Evolutionary conservation across 2,888 invertebrate species (phyloP).

Genomic region (Drosophila monieri): DNA sequence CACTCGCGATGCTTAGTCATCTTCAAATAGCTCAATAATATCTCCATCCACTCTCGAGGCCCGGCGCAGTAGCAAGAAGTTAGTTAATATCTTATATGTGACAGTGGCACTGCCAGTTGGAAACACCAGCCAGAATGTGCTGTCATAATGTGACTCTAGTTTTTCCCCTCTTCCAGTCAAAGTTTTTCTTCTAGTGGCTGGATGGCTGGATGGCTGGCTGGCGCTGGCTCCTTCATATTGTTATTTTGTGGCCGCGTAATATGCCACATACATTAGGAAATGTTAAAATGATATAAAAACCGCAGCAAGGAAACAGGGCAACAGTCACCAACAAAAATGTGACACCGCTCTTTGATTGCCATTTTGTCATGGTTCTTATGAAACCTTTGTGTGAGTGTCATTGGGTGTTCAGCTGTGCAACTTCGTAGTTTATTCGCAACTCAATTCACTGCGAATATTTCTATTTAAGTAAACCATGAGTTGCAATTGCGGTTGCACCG

Average conservation of each 20-base stretch:
- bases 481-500: slow-evolving; percentile 64
- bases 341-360: slow-evolving; percentile 69
- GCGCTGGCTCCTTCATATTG: slow-evolving; percentile 23
- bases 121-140: slow-evolving; percentile 23
- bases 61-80: slow-evolving; percentile 41
- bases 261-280: slow-evolving; percentile 76
- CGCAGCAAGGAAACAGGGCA: slow-evolving; percentile 44
- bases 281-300: slow-evolving; percentile 74
- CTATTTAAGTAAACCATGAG: slow-evolving; percentile 71
- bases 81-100: slow-evolving; percentile 39
- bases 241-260: slow-evolving; percentile 54
- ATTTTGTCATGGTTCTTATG: slow-evolving; percentile 37
- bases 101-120: slow-evolving; percentile 30
- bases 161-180: slow-evolving; percentile 12
- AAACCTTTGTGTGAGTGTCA: slow-evolving; percentile 8
- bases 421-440: slow-evolving; percentile 75
- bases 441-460: slow-evolving; percentile 76
- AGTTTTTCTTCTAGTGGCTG: slow-evolving; percentile 26
- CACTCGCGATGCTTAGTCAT: slow-evolving; percentile 39
- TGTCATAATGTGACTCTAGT: slow-evolving; percentile 37
- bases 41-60: slow-evolving; percentile 40
- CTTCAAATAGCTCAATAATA: slow-evolving; percentile 49
- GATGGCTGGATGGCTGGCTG: not conserved
- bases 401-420: slow-evolving; percentile 71
- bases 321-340: slow-evolving; percentile 72